A percentile compares a stretch with the other conserved stretches of the same genome.
Conservation (phyloP, 2,888 invertebrate species). For the Digitonthophagus gazella region DNA sequence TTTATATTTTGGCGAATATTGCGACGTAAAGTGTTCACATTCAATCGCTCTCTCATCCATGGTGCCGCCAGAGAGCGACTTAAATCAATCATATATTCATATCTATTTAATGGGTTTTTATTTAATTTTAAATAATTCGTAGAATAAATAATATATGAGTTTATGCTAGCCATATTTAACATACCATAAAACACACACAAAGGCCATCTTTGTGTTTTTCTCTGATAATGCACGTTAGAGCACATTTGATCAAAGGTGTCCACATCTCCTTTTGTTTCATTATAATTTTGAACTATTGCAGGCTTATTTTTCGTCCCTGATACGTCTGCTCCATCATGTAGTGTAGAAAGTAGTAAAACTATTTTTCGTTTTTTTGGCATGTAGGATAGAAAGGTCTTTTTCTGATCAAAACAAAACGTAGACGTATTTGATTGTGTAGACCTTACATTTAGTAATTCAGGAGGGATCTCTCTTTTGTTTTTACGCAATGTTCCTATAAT, state of each 20-base stretch:
- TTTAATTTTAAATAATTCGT: not conserved
- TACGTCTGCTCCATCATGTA: not conserved
- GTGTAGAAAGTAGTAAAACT: not conserved
- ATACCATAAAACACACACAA: slow-evolving; percentile 10
- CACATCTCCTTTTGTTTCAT: too few relatives aligned
- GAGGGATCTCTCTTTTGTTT: not conserved
- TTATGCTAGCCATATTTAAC: slow-evolving; percentile 10
- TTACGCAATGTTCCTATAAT: not conserved
- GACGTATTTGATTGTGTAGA: not conserved
- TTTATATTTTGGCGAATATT: too few relatives aligned
- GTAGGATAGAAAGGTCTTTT: not conserved
- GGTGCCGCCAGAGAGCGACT: not conserved
- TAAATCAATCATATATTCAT: not conserved
- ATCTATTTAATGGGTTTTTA: not conserved
- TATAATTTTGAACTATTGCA: not conserved
- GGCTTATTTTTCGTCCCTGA: too few relatives aligned
- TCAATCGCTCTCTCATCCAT: not conserved
- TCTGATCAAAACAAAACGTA: not conserved
- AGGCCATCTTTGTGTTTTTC: slow-evolving; percentile 11
- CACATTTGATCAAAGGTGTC: not conserved
- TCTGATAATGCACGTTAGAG: not conserved
- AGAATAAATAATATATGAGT: slow-evolving; percentile 14
- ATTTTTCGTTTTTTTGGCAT: not conserved
- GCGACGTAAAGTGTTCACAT: too few relatives aligned
- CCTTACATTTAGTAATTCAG: not conserved